phyloP scores from a whole-genome alignment of 92 coral and sea anemone genomes.

The Porites lobata region DNA sequence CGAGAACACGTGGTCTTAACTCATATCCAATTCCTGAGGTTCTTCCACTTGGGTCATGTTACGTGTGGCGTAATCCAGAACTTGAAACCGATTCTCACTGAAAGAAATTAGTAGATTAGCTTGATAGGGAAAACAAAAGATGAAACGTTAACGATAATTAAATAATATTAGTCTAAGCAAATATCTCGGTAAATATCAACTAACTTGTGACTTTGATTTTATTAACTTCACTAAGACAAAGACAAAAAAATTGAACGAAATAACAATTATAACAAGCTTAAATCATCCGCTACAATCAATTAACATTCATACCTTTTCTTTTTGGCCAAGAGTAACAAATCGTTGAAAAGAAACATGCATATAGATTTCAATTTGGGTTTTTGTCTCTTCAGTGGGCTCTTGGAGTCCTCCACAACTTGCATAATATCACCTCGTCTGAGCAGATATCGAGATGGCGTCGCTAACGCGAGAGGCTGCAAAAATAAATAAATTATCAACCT shows the following conservation, averaged over 20 bases:
- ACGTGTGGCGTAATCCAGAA: conserved; percentile 91
- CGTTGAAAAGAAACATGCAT: conserved; percentile 94
- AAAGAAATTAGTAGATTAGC: background rate
- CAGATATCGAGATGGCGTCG: conserved; percentile 87
- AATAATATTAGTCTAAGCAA: too few relatives aligned
- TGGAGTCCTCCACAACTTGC: conserved; percentile 79
- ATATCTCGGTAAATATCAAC: too few relatives aligned
- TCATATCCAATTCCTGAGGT: conserved; percentile 58
- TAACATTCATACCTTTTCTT: conserved; percentile 82
- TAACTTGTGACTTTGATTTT: too few relatives aligned
- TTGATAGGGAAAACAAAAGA: background rate
- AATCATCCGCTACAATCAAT: too few relatives aligned
- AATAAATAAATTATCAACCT: background rate
- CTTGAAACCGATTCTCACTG: conserved; percentile 87
- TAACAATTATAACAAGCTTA: too few relatives aligned
- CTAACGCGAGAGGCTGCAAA: conserved; percentile 89
- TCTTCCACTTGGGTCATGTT: conserved; percentile 92
- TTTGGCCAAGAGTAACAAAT: conserved; percentile 85
- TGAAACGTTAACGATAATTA: too few relatives aligned
- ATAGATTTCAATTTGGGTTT: conserved; percentile 83
- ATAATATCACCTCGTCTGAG: conserved; percentile 93
- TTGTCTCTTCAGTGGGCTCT: conserved; percentile 81
- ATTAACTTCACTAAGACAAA: too few relatives aligned
- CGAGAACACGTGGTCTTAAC: conserved; percentile 75
- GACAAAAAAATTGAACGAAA: too few relatives aligned